These are phyloP conservation scores for Brienomyrus longianalis DNA, from an alignment of 2,113 vertebrate species.

Conservation along the genomic window DNA sequence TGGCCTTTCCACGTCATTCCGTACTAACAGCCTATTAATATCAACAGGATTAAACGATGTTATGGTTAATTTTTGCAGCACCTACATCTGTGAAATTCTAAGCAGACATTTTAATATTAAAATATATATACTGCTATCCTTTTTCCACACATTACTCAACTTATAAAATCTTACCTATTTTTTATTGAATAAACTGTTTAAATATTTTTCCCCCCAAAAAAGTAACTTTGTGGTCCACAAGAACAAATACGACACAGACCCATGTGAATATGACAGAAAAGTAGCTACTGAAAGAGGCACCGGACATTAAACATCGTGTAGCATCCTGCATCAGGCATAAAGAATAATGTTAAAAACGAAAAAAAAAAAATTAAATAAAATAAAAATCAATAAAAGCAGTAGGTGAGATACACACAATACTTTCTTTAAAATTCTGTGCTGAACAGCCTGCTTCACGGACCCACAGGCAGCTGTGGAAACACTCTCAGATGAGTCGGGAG, in stretches of 20 bases:
- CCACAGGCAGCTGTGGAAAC: not conserved
- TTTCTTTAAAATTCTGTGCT: not conserved
- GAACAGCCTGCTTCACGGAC: not conserved
- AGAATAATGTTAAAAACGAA: not conserved
- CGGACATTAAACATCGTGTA: not conserved
- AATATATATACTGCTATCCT: not conserved
- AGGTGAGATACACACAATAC: not conserved
- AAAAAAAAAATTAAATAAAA: not conserved
- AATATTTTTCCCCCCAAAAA: not conserved
- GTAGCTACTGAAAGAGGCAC: not conserved
- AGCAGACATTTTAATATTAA: constrained; percentile 7
- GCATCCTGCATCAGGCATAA: not conserved
- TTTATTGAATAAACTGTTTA: not conserved
- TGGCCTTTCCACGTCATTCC: not conserved
- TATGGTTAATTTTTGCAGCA: not conserved
- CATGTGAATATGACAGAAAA: not conserved
- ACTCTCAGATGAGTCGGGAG: constrained; percentile 79
- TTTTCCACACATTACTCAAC: not conserved
- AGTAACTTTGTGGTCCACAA: not conserved
- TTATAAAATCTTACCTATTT: not conserved
- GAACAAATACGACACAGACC: not conserved
- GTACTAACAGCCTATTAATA: not conserved
- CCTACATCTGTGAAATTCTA: not conserved
- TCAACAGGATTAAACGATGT: not conserved
- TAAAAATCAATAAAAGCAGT: not conserved